Evolutionary conservation across 1,140 invertebrate species (phyloP), one percentile per base, ranked within the genome.

Genomic region (Sycobia sp.): DNA sequence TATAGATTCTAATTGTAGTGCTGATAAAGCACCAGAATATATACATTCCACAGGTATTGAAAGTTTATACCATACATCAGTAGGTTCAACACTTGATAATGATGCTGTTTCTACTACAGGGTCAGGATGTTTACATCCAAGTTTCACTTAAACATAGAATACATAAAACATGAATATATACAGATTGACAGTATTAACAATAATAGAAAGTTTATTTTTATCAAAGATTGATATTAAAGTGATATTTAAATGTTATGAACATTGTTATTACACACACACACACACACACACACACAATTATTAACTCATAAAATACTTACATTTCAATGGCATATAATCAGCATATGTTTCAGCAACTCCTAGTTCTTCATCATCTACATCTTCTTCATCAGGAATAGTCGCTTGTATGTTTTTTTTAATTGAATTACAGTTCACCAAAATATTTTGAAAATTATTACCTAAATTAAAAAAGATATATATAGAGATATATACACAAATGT

Each of bases 101-200:
- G 96, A 98, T 32, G 95, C 95, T 0, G 97, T 99, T 82, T 99
- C 98, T 18, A 99, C 98, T 11, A 99, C 96, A n/a, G 95, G 92
- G 84, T 99, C 98, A 0, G 98, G 98, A 88, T 99, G 98, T 73
- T 94, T 94, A 61, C 89, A 88, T 4, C 98, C 97, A 49, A 98
- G 83, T 81, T 96, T 96, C 67, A 99, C 92, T 94, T 25, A n/a
- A 39, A 54, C 22, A 38, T 36, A 36, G n/a, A n/a, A 34, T 34
- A 7, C 5, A 34, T 34, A 34, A 7, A 34, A 7, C 5, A 34
- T 34, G 5, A 34, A 34, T 11, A 39, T n/a, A n/a, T n/a, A n/a
- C n/a, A n/a, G n/a, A n/a, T n/a, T n/a, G n/a, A n/a, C n/a, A n/a
- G n/a, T n/a, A n/a, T n/a, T n/a, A n/a, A n/a, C n/a, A n/a, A n/a